phyloP scores from a whole-genome alignment of 1,140 invertebrate species.

The Phthorimaea operculella region DNA sequence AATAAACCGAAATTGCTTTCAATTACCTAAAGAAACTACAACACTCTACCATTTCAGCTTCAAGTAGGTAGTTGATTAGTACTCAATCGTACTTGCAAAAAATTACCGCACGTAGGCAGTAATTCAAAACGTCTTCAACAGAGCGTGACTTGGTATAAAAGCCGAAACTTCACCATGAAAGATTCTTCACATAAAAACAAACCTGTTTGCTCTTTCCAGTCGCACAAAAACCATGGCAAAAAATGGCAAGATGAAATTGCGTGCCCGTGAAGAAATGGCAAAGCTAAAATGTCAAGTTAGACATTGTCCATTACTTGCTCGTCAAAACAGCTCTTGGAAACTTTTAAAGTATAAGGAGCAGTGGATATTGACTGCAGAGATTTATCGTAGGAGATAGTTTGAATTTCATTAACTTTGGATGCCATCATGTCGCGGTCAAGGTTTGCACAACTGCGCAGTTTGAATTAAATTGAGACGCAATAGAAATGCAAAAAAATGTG shows the following conservation, averaged over 20 bases:
- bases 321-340: not conserved
- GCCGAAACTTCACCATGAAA: slow-evolving; percentile 27
- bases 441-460: not conserved
- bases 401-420: not conserved
- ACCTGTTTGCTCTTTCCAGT: slow-evolving; percentile 36
- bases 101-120: not conserved
- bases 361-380: not conserved
- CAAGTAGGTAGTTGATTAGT: too few relatives aligned
- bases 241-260: slow-evolving; percentile 24
- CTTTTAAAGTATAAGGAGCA: not conserved
- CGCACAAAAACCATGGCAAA: slow-evolving; percentile 27
- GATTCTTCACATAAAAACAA: slow-evolving; percentile 28
- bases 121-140: slow-evolving; percentile 21
- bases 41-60: too few relatives aligned
- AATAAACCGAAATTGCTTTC: too few relatives aligned
- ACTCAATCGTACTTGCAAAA: not conserved
- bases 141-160: slow-evolving; percentile 23
- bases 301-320: not conserved
- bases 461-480: too few relatives aligned
- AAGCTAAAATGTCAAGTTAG: not conserved
- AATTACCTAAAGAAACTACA: too few relatives aligned
- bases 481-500: too few relatives aligned
- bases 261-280: slow-evolving; percentile 7
- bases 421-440: not conserved
- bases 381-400: not conserved